Conservation (phyloP, 2,888 invertebrate species). For the Ectemnius cavifrons region DNA sequence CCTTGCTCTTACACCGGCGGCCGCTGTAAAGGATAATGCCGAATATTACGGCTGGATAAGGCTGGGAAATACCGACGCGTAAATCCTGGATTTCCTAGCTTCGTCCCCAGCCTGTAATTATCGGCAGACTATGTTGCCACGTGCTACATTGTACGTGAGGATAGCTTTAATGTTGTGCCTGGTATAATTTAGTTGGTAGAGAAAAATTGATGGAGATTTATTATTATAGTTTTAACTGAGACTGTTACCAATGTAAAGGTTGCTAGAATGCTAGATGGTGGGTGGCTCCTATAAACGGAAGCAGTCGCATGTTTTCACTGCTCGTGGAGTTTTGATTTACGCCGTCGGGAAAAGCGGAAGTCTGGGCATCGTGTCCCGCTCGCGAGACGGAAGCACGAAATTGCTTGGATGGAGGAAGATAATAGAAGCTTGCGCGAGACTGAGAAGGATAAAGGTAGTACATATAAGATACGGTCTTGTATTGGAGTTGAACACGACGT, state of each 20-base stretch:
- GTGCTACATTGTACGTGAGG: too few species aligned
- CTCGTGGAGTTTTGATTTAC: conserved; percentile 68
- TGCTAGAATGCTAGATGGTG: too few species aligned
- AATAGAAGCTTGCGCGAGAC: conserved; percentile 37
- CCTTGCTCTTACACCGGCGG: conserved; percentile 10
- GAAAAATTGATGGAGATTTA: too few species aligned
- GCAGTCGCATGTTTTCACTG: conserved; percentile 59
- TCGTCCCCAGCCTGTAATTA: too few species aligned
- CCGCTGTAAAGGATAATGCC: conserved; percentile 8
- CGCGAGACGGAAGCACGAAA: conserved; percentile 38
- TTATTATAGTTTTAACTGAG: too few species aligned
- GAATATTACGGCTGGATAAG: conserved; percentile 10
- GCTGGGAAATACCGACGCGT: neutral
- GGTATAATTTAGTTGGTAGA: too few species aligned
- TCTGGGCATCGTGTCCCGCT: too few species aligned
- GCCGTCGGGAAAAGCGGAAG: conserved; percentile 43
- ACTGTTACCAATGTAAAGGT: too few species aligned
- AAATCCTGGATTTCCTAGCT: conserved; percentile 6
- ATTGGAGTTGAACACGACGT: too few species aligned
- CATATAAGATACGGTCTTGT: conserved; percentile 38
- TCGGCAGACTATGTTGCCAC: too few species aligned
- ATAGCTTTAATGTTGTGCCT: too few species aligned
- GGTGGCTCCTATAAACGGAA: too few species aligned
- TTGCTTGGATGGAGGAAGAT: conserved; percentile 46
- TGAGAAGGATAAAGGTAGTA: conserved; percentile 24